A percentile compares a stretch with the other conserved stretches of the same genome.
These are phyloP conservation scores for Aurelia aurita DNA, from an alignment of 30 jellyfish, hydroid and myxozoan species.

Conservation along the genomic window DNA sequence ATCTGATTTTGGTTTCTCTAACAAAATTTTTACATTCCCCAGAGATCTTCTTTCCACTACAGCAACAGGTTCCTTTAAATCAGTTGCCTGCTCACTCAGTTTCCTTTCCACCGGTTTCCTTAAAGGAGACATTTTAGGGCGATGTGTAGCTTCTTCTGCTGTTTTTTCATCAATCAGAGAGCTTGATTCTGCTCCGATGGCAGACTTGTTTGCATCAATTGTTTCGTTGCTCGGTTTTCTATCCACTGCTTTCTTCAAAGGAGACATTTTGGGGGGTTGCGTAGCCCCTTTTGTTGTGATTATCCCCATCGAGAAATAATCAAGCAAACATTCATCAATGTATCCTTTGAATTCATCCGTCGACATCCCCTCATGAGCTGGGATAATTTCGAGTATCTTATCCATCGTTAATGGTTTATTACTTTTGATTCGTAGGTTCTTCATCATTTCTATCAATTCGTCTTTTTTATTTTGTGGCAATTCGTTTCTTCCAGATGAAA, in stretches of 20 bases:
- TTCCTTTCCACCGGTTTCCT: neutral
- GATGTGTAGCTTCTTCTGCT: too few species aligned
- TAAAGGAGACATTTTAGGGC: constrained; percentile 1
- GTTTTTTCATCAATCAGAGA: too few species aligned
- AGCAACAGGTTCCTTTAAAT: neutral
- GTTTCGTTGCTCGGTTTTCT: too few species aligned
- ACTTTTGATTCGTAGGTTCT: constrained; percentile 6
- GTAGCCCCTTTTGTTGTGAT: constrained; percentile 22
- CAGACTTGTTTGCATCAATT: too few species aligned
- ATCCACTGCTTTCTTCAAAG: too few species aligned
- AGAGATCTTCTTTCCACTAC: neutral
- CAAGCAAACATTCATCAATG: constrained; percentile 38
- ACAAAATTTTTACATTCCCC: neutral
- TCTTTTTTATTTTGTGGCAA: constrained; percentile 11
- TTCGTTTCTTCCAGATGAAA: neutral
- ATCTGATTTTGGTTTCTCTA: neutral
- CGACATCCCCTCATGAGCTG: constrained; percentile 41
- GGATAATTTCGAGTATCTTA: constrained; percentile 41
- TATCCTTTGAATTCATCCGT: constrained; percentile 42
- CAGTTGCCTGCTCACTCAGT: neutral
- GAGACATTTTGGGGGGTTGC: neutral
- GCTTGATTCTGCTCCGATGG: too few species aligned
- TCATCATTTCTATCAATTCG: constrained; percentile 37
- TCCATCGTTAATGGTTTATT: constrained; percentile 59
- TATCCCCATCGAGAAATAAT: constrained; percentile 61